Conservation (phyloP, 2,888 invertebrate genomes). For the Hemaris fuciformis region DNA sequence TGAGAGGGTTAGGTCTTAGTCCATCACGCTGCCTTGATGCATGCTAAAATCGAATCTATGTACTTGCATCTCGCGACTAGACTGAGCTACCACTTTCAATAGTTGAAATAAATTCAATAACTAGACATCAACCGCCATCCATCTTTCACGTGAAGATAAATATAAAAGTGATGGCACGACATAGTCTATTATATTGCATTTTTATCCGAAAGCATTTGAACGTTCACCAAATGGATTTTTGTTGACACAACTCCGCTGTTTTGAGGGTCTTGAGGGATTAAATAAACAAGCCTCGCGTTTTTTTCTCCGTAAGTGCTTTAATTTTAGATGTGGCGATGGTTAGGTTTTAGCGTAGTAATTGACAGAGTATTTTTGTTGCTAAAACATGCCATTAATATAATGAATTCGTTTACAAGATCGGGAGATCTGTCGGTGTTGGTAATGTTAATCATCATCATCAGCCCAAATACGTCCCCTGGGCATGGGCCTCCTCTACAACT, state of each 20-base stretch:
- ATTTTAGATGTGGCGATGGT: not conserved
- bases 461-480: no score
- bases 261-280: conserved; percentile 40
- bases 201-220: conserved; percentile 56
- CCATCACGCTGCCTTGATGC: no score
- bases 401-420: no score
- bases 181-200: conserved; percentile 32
- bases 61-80: no score
- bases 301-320: conserved; percentile 20
- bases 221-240: conserved; percentile 51
- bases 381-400: no score
- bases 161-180: not conserved
- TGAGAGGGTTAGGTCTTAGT: no score
- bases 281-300: conserved; percentile 31
- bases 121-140: not conserved
- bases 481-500: no score
- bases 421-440: no score
- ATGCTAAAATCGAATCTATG: no score
- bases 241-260: conserved; percentile 48
- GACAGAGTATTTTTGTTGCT: no score
- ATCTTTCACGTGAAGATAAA: conserved; percentile 13
- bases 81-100: no score
- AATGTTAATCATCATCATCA: no score
- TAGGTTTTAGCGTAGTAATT: not conserved
- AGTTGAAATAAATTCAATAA: not conserved